phyloP scores from a whole-genome alignment of 2,797 vertebrate genomes.

The Eospalax fontanierii region DNA sequence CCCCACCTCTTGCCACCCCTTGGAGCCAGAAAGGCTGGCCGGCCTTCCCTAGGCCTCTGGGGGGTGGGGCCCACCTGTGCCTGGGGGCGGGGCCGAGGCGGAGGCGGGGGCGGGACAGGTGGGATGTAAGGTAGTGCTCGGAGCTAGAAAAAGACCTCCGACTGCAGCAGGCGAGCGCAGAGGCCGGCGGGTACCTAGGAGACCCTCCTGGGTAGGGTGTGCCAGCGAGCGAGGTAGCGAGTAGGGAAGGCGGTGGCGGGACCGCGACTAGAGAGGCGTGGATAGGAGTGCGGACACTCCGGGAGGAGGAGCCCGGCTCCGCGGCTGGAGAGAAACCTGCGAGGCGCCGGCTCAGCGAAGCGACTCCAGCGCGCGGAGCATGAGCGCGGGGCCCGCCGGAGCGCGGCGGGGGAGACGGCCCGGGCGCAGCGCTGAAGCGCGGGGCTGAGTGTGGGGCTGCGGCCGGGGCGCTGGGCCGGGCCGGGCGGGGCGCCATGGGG shows the following conservation, averaged over 20 bases:
- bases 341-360: not conserved
- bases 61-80: constrained; percentile 50
- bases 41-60: not conserved
- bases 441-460: constrained; percentile 47
- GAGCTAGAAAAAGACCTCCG: not conserved
- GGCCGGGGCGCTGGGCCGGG: constrained; percentile 47
- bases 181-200: not conserved
- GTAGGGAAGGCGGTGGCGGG: not conserved
- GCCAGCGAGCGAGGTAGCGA: not conserved
- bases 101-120: constrained; percentile 72
- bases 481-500: constrained; percentile 77
- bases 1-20: not conserved
- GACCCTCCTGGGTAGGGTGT: not conserved
- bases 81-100: constrained; percentile 6
- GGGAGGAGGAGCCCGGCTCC: constrained; percentile 53
- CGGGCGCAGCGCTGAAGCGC: not conserved
- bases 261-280: constrained; percentile 36
- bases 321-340: not conserved
- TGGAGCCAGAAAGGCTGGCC: too few relatives aligned
- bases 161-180: not conserved
- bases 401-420: constrained; percentile 11
- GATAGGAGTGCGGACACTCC: constrained; percentile 30
- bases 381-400: constrained; percentile 52
- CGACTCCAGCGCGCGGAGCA: constrained; percentile 36
- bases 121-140: not conserved